Evolutionary conservation across 1,140 invertebrate species (phyloP), one percentile per base, ranked within the genome.

Genomic region (Drosophila triauraria): DNA sequence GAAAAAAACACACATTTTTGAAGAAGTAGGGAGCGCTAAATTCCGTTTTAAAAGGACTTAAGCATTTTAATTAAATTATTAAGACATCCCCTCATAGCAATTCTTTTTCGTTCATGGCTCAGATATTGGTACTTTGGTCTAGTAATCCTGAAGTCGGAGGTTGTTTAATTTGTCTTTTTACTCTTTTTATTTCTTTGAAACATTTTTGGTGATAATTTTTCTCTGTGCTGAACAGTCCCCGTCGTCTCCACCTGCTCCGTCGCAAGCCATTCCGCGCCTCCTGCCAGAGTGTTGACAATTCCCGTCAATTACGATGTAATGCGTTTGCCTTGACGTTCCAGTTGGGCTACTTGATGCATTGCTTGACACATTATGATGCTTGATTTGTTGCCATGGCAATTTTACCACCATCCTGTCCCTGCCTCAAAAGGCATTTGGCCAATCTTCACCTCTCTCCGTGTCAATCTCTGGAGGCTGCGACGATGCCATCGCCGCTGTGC

Each of bases 301-400:
- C 71, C 81, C 85, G 75, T 81, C 90, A 90, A 90, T 91, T 91
- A 91, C 85, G 75, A 90, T 86, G 82, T 91, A 86, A 83, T 91
- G 87, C 75, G 71, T 81, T 78, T 82, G 75, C 43, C 50, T 56
- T 32, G 56, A 69, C 67, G 58, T 60, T 69, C 69, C 84, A 77
- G 70, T 83, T 88, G 61, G 48, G 51, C 65, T 71, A 82, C 75
- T 88, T 88, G 80, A 90, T 82, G 85, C 84, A 88, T 88, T 82
- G 85, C 81, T 84, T 88, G 84, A 90, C 85, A 88, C 84, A 90
- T 88, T 88, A 88, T 88, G 84, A 88, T 88, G 84, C 85, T 88
- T 88, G 84, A 88, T 88, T 88, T 88, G 84, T 90, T 85, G 84
- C 75, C 85, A 90, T 88, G 80, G 80, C 85, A 81, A 90, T 88